Percentiles rank a stretch among this genome's conserved stretches.
Conservation (phyloP, 2,797 vertebrate species). For the Fundulus diaphanus region DNA sequence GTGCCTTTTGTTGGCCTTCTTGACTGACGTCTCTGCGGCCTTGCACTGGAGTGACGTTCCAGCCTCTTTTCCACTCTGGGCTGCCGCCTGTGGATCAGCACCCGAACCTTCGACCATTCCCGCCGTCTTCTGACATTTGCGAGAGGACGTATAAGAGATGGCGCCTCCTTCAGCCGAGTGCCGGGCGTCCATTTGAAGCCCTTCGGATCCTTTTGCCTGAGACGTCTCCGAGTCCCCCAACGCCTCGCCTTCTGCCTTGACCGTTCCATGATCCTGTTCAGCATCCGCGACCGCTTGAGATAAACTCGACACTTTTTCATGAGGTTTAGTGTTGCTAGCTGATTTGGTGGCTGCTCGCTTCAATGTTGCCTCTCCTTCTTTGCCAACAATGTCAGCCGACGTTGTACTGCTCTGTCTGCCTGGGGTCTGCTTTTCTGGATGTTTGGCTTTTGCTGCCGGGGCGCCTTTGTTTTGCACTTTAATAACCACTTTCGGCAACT, state of each 20-base stretch:
- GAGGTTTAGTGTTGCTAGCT: conserved; percentile 49
- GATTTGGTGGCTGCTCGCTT: conserved; percentile 60
- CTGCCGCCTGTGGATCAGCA: conserved; percentile 60
- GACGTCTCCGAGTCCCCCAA: conserved; percentile 35
- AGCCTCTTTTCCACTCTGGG: conserved; percentile 61
- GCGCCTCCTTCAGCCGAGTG: conserved; percentile 40
- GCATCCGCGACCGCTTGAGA: conserved; percentile 36
- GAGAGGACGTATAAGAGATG: conserved; percentile 40
- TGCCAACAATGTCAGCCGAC: conserved; percentile 28
- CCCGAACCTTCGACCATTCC: conserved; percentile 47
- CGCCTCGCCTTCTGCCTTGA: conserved; percentile 44
- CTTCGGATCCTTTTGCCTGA: conserved; percentile 34
- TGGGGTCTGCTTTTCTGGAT: conserved; percentile 33
- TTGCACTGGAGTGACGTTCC: conserved; percentile 52
- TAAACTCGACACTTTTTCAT: conserved; percentile 48
- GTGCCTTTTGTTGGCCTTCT: conserved; percentile 32
- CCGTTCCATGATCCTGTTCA: conserved; percentile 43
- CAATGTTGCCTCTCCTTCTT: conserved; percentile 21
- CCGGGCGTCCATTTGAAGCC: conserved; percentile 30
- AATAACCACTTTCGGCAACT: conserved; percentile 59
- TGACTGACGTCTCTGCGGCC: conserved; percentile 28
- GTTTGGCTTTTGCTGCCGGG: conserved; percentile 39
- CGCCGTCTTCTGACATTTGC: conserved; percentile 62
- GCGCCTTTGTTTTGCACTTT: conserved; percentile 60
- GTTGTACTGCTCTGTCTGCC: conserved; percentile 26